Evolutionary conservation across 2,888 invertebrate genomes (phyloP).

Genomic region (Timema cristinae): DNA sequence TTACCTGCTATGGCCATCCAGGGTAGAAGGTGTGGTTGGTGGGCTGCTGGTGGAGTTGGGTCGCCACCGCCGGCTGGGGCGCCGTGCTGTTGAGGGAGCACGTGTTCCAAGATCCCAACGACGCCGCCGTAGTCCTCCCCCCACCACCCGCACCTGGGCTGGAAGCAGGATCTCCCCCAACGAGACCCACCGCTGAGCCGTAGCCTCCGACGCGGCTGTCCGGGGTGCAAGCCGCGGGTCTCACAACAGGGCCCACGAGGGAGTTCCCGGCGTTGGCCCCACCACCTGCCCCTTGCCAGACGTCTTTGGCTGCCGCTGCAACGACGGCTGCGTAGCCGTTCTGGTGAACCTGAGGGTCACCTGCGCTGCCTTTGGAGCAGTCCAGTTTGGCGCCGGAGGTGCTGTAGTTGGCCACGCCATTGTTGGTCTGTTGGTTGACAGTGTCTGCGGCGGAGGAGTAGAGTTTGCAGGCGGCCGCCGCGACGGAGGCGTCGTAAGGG

Average conservation of each 20-base stretch:
- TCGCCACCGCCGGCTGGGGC: conserved; percentile 65
- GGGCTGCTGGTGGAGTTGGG: conserved; percentile 82
- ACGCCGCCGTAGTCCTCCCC: conserved; percentile 46
- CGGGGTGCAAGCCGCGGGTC: conserved; percentile 86
- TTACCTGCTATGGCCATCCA: conserved; percentile 99
- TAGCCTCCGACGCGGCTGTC: conserved; percentile 78
- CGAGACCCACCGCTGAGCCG: conserved; percentile 56
- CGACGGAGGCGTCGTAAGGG: conserved; percentile 86
- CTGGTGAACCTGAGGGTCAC: conserved; percentile 42
- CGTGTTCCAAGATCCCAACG: conserved; percentile 74
- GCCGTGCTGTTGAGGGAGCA: conserved; percentile 80
- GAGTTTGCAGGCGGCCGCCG: conserved; percentile 70
- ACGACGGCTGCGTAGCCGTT: conserved; percentile 66
- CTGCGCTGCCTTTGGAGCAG: conserved; percentile 35
- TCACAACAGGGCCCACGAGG: conserved; percentile 63
- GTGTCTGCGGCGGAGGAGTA: conserved; percentile 64
- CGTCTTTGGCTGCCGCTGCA: conserved; percentile 60
- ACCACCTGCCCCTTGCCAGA: conserved; percentile 65
- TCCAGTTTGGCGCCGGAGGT: conserved; percentile 37
- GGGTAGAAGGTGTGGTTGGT: conserved; percentile 90
- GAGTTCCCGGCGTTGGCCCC: conserved; percentile 42
- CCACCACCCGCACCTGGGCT: conserved; percentile 63
- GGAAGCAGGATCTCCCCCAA: conserved; percentile 67
- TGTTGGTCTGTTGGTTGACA: conserved; percentile 55
- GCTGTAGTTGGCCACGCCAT: conserved; percentile 47